phyloP scores from a whole-genome alignment of 2,113 vertebrate genomes.

The Miniopterus natalensis region DNA sequence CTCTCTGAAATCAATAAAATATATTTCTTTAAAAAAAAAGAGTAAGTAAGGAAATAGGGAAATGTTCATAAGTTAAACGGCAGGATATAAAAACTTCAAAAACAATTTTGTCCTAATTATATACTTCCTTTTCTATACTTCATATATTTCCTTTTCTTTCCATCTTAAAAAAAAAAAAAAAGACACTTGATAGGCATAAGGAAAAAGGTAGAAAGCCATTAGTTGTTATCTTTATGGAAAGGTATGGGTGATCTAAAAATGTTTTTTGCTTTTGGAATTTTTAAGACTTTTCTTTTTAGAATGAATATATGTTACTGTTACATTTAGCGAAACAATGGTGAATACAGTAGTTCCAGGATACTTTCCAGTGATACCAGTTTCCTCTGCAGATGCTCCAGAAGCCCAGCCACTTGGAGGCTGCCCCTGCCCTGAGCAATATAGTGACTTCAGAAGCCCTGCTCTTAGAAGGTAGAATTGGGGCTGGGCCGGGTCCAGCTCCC shows the following conservation, averaged over 20 bases:
- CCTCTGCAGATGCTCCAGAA: background rate
- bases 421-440: background rate
- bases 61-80: background rate
- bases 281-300: background rate
- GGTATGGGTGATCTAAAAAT: background rate
- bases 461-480: background rate
- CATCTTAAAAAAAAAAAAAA: slow-evolving; percentile 7
- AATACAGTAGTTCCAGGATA: background rate
- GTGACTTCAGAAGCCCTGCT: background rate
- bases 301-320: background rate
- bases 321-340: slow-evolving; percentile 1
- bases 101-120: background rate
- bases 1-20: too few species aligned
- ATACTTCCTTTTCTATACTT: background rate
- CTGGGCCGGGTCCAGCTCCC: background rate
- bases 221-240: background rate
- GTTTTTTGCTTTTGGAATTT: background rate
- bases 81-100: slow-evolving; percentile 1
- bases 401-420: background rate
- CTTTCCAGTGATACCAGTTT: background rate
- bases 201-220: background rate
- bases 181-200: background rate
- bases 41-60: background rate
- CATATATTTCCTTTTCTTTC: background rate
- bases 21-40: background rate